Conservation (phyloP, 2,113 vertebrate species). For the Eretmochelys imbricata region DNA sequence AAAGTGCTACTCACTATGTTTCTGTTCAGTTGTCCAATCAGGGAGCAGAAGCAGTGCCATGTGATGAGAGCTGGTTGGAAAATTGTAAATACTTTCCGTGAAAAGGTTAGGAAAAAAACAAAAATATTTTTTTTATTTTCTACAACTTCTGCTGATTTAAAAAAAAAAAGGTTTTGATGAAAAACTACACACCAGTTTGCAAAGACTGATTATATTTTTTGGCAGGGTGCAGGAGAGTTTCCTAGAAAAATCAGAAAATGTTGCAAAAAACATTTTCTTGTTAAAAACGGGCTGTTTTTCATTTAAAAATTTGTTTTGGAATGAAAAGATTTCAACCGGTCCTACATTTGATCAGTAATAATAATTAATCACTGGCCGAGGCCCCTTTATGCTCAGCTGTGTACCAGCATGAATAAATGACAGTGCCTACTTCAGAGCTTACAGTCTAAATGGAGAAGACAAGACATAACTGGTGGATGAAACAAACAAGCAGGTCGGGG, state of each 20-base stretch:
- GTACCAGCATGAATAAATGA: background rate
- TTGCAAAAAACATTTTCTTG: background rate
- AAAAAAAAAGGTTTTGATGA: background rate
- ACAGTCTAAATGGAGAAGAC: background rate
- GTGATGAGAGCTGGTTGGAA: background rate
- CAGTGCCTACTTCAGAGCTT: background rate
- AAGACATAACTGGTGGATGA: background rate
- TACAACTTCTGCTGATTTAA: background rate
- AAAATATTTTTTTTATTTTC: background rate
- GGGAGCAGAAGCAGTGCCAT: background rate
- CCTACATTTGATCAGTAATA: background rate
- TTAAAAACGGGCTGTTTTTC: background rate
- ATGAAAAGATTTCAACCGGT: background rate
- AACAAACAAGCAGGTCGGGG: background rate
- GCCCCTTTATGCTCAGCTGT: background rate
- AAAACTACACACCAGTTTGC: background rate
- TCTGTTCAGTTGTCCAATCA: background rate
- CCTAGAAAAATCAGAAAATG: background rate
- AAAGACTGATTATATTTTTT: background rate
- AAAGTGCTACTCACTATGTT: accelerated
- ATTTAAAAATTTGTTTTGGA: background rate
- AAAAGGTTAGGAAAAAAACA: background rate
- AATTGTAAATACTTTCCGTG: no score
- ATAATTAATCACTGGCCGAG: no score
- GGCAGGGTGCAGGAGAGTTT: background rate